A percentile compares a stretch with the other conserved stretches of the same genome.
These are phyloP conservation scores for Bungarus multicinctus DNA, from an alignment of 2,113 vertebrate genomes.

Conservation along the genomic window DNA sequence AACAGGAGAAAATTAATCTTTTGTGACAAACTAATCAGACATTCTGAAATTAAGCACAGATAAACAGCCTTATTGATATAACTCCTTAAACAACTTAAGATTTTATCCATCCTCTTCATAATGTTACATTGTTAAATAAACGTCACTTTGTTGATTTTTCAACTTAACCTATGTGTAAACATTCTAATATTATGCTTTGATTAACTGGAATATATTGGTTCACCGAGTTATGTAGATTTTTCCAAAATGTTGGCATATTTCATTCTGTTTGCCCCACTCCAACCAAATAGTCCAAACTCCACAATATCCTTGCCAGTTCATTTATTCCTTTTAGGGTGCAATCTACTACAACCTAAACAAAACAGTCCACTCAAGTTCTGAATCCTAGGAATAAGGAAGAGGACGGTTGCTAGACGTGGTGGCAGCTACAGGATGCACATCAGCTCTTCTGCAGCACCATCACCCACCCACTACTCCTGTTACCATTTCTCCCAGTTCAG, in stretches of 20 bases:
- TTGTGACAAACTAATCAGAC: not conserved
- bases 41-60: not conserved
- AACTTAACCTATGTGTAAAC: not conserved
- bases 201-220: not conserved
- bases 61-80: not conserved
- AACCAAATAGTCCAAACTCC: not conserved
- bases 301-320: not conserved
- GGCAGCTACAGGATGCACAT: not conserved
- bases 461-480: not conserved
- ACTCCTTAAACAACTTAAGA: not conserved
- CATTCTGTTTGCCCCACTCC: not conserved
- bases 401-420: not conserved
- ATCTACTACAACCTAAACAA: not conserved
- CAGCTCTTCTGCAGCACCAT: not conserved
- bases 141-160: not conserved
- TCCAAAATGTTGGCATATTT: not conserved
- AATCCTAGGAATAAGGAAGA: not conserved
- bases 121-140: not conserved
- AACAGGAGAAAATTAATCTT: not conserved
- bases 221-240: not conserved
- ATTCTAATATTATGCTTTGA: not conserved
- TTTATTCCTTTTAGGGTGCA: not conserved
- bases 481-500: not conserved
- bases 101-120: not conserved
- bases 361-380: not conserved